Evolutionary conservation across 2,797 vertebrate species (phyloP).

Genomic region (Onychomys torridus): DNA sequence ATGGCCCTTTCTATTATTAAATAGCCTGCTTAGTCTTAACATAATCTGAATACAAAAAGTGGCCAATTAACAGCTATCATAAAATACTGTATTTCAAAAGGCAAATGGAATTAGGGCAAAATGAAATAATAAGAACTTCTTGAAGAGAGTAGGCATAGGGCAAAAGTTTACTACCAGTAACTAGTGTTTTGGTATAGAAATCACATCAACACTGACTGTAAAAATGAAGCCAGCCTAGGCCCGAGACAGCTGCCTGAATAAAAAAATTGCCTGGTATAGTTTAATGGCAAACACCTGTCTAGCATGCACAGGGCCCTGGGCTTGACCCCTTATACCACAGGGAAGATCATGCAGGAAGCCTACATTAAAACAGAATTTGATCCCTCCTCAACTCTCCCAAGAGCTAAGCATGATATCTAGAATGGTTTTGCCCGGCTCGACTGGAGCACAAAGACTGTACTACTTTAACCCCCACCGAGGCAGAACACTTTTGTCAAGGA

Average conservation of each 20-base stretch:
- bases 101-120: not conserved
- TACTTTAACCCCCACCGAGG: not conserved
- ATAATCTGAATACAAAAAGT: not conserved
- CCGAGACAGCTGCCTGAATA: not conserved
- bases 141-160: not conserved
- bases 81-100: conserved; percentile 15
- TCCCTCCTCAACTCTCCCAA: not conserved
- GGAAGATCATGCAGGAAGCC: not conserved
- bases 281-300: not conserved
- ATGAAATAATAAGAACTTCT: not conserved
- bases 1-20: not conserved
- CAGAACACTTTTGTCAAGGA: not conserved
- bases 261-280: not conserved
- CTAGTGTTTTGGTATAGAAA: not conserved
- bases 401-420: not conserved
- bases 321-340: not conserved
- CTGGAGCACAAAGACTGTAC: not conserved
- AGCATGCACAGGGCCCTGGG: not conserved
- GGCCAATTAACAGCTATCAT: not conserved
- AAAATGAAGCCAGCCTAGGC: not conserved
- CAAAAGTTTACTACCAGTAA: not conserved
- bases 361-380: conserved; percentile 4
- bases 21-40: not conserved
- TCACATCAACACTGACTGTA: not conserved
- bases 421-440: not conserved